Conservation (phyloP, 2,113 vertebrate genomes). For the Ophthalmolycus amberensis region DNA sequence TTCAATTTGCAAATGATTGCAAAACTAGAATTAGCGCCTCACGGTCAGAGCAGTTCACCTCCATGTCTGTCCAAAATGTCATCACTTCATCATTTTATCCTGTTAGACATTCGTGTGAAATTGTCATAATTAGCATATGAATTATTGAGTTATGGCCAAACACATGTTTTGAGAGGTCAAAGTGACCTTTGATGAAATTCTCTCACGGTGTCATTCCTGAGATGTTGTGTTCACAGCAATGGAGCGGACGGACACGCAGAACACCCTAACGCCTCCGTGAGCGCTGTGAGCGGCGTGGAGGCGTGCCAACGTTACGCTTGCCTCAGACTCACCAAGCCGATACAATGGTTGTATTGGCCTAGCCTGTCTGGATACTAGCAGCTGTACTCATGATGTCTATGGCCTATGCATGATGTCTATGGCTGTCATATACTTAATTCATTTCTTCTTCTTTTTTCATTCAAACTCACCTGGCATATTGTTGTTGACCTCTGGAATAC, state of each 20-base stretch:
- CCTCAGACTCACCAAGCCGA: background rate
- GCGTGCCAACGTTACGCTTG: background rate
- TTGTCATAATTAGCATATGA: too few relatives aligned
- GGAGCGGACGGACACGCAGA: background rate
- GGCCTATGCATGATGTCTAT: background rate
- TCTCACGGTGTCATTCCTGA: background rate
- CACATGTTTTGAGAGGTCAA: background rate
- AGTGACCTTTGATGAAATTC: background rate
- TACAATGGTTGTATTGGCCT: background rate
- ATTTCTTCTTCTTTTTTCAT: constrained; percentile 4
- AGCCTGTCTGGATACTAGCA: background rate
- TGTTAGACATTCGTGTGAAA: too few relatives aligned
- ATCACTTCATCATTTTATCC: too few relatives aligned
- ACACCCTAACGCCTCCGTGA: background rate
- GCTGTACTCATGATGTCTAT: background rate
- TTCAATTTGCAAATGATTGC: background rate
- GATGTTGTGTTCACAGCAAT: background rate
- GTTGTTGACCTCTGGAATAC: constrained; percentile 89
- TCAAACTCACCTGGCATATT: constrained; percentile 93
- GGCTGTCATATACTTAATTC: background rate
- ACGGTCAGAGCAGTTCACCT: background rate
- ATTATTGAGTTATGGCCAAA: background rate
- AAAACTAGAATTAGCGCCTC: background rate
- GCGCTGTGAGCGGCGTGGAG: too few relatives aligned
- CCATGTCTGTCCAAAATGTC: background rate